Conservation (phyloP, 2,797 vertebrate genomes). For the Crenichthys baileyi region DNA sequence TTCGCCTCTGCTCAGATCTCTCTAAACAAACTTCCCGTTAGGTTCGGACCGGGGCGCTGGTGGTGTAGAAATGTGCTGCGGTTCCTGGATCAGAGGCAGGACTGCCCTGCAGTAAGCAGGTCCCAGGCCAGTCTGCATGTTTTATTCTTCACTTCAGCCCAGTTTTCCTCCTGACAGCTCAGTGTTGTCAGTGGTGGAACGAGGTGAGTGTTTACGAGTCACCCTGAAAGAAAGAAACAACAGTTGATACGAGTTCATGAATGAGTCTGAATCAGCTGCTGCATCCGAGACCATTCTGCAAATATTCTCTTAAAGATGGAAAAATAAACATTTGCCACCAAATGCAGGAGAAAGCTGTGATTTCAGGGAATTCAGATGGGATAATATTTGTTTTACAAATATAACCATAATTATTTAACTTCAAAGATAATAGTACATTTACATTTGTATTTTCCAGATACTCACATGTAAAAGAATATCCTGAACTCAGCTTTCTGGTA, state of each 20-base stretch:
- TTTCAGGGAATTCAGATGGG: no score
- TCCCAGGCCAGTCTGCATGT: constrained; percentile 35
- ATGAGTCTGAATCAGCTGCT: background rate
- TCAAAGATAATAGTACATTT: no score
- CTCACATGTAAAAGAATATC: background rate
- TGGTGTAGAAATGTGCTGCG: constrained; percentile 1
- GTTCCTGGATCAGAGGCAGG: background rate
- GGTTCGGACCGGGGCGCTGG: background rate
- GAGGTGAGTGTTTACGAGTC: constrained; percentile 15
- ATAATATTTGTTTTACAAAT: no score
- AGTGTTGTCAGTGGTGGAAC: constrained; percentile 10
- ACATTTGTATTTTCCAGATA: no score
- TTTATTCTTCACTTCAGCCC: constrained; percentile 34
- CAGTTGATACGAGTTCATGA: background rate
- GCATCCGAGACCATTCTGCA: no score
- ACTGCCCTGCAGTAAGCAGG: constrained; percentile 23
- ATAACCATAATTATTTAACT: no score
- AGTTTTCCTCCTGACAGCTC: constrained; percentile 25
- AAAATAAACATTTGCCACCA: background rate
- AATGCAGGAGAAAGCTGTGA: no score
- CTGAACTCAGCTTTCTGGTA: background rate
- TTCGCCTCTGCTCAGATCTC: background rate
- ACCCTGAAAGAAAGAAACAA: background rate
- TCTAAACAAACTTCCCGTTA: background rate
- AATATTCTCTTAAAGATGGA: background rate